These are phyloP conservation scores for Dorcus hopei DNA, from an alignment of 2,888 invertebrate species.

Conservation along the genomic window DNA sequence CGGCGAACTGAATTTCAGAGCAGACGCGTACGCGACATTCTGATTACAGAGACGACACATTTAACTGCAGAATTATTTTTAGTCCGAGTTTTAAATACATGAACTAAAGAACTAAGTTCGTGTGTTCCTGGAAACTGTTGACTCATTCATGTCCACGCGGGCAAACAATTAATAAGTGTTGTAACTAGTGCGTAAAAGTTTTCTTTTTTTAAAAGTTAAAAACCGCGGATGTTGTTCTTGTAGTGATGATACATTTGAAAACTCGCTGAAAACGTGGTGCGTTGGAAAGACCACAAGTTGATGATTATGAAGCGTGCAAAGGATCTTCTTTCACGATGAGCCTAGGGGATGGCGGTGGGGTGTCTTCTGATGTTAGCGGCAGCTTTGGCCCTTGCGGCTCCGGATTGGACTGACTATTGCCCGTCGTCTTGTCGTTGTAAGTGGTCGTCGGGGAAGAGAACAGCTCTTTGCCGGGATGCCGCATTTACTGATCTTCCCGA, in stretches of 20 bases:
- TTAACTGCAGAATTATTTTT: slow-evolving; percentile 26
- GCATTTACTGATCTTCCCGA: slow-evolving; percentile 76
- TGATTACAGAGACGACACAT: slow-evolving; percentile 18
- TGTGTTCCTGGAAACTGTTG: background rate
- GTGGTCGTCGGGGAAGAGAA: slow-evolving; percentile 90
- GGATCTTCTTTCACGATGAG: slow-evolving; percentile 38
- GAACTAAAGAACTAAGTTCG: background rate
- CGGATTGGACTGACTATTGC: slow-evolving; percentile 82
- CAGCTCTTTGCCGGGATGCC: slow-evolving; percentile 79
- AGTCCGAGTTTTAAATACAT: slow-evolving; percentile 12
- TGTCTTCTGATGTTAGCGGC: slow-evolving; percentile 43
- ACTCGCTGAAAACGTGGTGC: slow-evolving; percentile 9
- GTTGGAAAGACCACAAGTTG: slow-evolving; percentile 7
- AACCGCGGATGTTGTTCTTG: background rate
- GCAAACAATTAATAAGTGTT: too few relatives aligned
- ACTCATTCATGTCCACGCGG: background rate
- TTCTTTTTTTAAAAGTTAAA: background rate
- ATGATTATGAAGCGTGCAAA: slow-evolving; percentile 25
- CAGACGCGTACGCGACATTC: slow-evolving; percentile 30
- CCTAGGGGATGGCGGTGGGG: slow-evolving; percentile 44
- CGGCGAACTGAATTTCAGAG: slow-evolving; percentile 44
- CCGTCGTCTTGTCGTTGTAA: slow-evolving; percentile 84
- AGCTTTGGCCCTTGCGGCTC: slow-evolving; percentile 54
- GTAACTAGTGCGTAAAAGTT: too few relatives aligned
- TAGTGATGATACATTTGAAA: slow-evolving; percentile 1